Percentiles rank a stretch among this genome's conserved stretches.
phyloP scores from a whole-genome alignment of 2,888 invertebrate species.

The Ernsta delagoae region DNA sequence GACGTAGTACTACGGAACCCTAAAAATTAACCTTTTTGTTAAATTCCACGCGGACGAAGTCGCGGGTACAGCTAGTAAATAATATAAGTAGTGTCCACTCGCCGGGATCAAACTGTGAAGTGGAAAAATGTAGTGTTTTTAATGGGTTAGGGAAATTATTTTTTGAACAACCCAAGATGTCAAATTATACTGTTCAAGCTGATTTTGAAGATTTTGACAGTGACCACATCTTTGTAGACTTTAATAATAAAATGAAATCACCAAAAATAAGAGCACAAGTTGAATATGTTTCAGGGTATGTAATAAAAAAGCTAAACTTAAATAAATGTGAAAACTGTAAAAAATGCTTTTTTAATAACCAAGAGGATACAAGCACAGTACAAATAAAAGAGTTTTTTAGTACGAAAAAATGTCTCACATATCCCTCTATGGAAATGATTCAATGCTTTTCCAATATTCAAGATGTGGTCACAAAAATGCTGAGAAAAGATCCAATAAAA shows the following conservation, averaged over 20 bases:
- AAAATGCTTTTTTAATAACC: not conserved
- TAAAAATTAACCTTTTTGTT: too few species aligned
- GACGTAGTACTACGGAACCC: too few species aligned
- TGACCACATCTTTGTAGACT: constrained; percentile 1
- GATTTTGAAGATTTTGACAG: not conserved
- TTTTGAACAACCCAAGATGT: not conserved
- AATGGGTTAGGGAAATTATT: not conserved
- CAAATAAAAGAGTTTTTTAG: not conserved
- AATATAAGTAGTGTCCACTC: too few species aligned
- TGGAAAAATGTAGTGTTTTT: too few species aligned
- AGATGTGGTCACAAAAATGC: constrained; percentile 2
- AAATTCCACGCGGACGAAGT: too few species aligned
- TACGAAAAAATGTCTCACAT: not conserved
- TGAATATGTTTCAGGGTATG: constrained; percentile 3
- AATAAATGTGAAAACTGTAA: not conserved
- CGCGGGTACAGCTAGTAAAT: too few species aligned
- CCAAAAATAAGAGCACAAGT: not conserved
- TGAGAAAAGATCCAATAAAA: constrained; percentile 2
- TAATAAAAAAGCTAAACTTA: not conserved
- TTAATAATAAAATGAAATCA: not conserved
- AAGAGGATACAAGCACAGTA: not conserved
- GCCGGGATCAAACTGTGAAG: too few species aligned
- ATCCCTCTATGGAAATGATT: not conserved
- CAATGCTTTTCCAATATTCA: constrained; percentile 8
- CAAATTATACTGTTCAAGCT: constrained; percentile 1